These are phyloP conservation scores for Drosophila falleni DNA, from an alignment of 2,888 invertebrate species.

Conservation along the genomic window DNA sequence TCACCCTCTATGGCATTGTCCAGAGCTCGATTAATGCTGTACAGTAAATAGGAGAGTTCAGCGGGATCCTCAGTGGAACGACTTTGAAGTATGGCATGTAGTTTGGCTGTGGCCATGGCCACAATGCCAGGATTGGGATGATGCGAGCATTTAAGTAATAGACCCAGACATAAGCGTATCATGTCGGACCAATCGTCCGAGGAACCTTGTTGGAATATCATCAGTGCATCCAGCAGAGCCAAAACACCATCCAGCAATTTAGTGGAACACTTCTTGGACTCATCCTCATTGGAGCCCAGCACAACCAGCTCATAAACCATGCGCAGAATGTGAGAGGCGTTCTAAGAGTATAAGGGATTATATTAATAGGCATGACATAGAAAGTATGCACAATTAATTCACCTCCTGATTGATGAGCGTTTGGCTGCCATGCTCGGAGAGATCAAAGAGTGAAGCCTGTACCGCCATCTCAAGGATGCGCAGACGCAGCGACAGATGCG, in stretches of 20 bases:
- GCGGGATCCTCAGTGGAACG: constrained; percentile 86
- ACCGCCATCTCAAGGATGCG: constrained; percentile 88
- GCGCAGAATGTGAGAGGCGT: constrained; percentile 87
- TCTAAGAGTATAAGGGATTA: constrained; percentile 68
- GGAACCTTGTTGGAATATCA: constrained; percentile 87
- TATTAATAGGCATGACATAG: not conserved
- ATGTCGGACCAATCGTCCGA: constrained; percentile 87
- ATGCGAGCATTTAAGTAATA: constrained; percentile 86
- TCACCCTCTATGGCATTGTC: constrained; percentile 86
- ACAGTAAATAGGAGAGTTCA: constrained; percentile 87
- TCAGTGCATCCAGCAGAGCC: constrained; percentile 86
- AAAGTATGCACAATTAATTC: not conserved
- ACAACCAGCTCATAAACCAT: constrained; percentile 88
- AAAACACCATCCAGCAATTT: constrained; percentile 87
- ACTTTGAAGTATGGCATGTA: constrained; percentile 88
- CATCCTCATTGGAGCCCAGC: constrained; percentile 86
- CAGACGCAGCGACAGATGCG: constrained; percentile 87
- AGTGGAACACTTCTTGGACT: constrained; percentile 86
- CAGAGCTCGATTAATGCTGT: constrained; percentile 85
- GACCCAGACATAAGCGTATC: constrained; percentile 86
- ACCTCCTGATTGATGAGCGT: constrained; percentile 85
- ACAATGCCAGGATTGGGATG: constrained; percentile 86
- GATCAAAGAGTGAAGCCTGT: constrained; percentile 87
- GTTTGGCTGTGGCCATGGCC: constrained; percentile 88
- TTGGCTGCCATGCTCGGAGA: constrained; percentile 86